These are phyloP conservation scores for Ctenopoma multispine DNA, from an alignment of 2,797 vertebrate species.

Conservation along the genomic window DNA sequence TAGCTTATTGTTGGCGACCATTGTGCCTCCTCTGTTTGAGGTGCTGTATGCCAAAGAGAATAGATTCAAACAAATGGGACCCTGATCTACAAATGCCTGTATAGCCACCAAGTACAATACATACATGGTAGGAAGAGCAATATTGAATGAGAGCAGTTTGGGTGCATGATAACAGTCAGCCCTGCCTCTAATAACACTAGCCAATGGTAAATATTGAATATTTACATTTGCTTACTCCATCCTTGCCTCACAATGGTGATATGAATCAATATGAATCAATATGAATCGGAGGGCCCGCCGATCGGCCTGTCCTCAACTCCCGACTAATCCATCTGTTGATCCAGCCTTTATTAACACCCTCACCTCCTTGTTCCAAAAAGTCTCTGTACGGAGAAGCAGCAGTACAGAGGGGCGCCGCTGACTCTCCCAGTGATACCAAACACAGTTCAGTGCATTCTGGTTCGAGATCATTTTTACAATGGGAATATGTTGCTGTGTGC, in stretches of 20 bases:
- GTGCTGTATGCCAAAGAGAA: slow-evolving; percentile 38
- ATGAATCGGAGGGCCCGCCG: slow-evolving; percentile 65
- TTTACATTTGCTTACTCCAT: slow-evolving; percentile 86
- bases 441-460: slow-evolving; percentile 11
- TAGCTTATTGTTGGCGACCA: slow-evolving; percentile 27
- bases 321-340: slow-evolving; percentile 79
- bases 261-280: slow-evolving; percentile 86
- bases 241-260: slow-evolving; percentile 72
- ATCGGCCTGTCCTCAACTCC: slow-evolving; percentile 55
- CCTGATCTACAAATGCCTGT: slow-evolving; percentile 73
- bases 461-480: slow-evolving; percentile 24
- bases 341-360: slow-evolving; percentile 79
- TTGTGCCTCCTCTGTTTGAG: slow-evolving; percentile 36
- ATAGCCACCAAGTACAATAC: slow-evolving; percentile 62
- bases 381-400: slow-evolving; percentile 37
- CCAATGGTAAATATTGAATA: slow-evolving; percentile 88
- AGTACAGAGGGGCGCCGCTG: not conserved
- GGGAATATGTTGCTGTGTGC: slow-evolving; percentile 16
- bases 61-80: slow-evolving; percentile 63
- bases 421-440: slow-evolving; percentile 12
- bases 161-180: slow-evolving; percentile 65
- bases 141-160: slow-evolving; percentile 72
- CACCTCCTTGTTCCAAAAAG: slow-evolving; percentile 67
- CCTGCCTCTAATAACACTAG: slow-evolving; percentile 84
- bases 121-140: slow-evolving; percentile 67